Evolutionary conservation across 1,140 invertebrate species (phyloP), one percentile per base, ranked within the genome.

Genomic region (Pogonognathellus flavescens): DNA sequence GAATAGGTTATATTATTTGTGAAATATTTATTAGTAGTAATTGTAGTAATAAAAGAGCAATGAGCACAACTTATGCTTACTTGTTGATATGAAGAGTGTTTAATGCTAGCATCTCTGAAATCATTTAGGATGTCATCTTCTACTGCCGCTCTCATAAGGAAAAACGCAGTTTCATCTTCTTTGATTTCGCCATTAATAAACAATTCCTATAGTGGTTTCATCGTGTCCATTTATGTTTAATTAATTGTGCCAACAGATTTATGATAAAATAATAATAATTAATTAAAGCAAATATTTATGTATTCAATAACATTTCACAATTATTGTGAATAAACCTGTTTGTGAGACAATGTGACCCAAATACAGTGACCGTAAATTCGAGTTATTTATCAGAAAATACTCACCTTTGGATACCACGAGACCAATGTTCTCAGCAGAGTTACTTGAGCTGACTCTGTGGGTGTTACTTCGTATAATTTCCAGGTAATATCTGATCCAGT

Each of bases 101-200:
- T 1, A 49, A 72, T 70, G 0, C 22, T n/a, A 49, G 25, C 16
- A 76, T 76, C 31, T 18, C 14, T 49, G 13, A 76, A 18, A 18
- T 76, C n/a, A 25, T n/a, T 41, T 9, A 50, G 2, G 49, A 31
- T 16, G n/a, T 76, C 1, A 18, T 16, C 14, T 9, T 76, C 25
- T 11, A 16, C 10, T 50, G 14, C 1, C 8, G 70, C 41, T 50
- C 41, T 76, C 70, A 76, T 76, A 8, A 76, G 70, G 31, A 76
- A 49, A 18, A 49, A 76, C 10, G 41, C 41, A 49, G 70, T 76
- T 50, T 76, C 70, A 76, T 76, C 70, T 50, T 76, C 70, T n/a
- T 31, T n/a, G 16, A 76, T n/a, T 76, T 76, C 70, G n/a, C 70
- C 31, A 18, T 76, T 76, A 9, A 76, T 18, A 50, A 31, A n/a